Base-by-base conservation (phyloP, 2,888 invertebrate genomes). In the Sacculina carcini region DNA sequence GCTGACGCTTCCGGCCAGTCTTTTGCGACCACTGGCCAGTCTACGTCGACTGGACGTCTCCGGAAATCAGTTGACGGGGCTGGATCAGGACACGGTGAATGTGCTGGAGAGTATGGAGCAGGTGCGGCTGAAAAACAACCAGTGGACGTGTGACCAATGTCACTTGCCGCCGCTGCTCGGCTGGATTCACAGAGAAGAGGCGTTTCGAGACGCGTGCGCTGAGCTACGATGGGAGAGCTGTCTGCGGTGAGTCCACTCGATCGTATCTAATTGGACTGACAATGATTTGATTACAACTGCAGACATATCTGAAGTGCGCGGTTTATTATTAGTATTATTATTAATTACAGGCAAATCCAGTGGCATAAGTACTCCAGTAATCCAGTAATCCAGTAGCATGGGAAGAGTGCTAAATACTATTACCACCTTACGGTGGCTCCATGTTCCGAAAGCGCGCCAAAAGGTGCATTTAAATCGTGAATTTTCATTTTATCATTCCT, bases 121-220 rank as follows among this genome's bases (percentile, higher is more conserved):
- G 26, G 48, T 59, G 29, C 52, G 55, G 2, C 53, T 62, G 49
- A 56, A 62, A 46, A 58, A 57, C 19, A 61, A 61, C 55, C 60
- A 61, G 7, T 62, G 61, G 60, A 57, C 59, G 19, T 62, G 62
- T 53, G 60, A 60, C 48, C 54, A 54, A 50, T 62, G 62, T 52
- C 59, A 59, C 55, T 59, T 61, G 49, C 56, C 56, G 12, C 58
- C 59, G 5, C 52, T 61, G 40, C 48, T 60, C 12, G 53, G 53
- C 9, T 61, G 60, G 60, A 55, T 60, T 12, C 57, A 58, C 38
- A 56, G 52, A 28, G 57, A 58, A 7, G 49, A 53, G 12, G 48
- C 54, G 12, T 59, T 58, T 52, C 52, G 56, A 32, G 52, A 52
- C 34, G 58, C 59, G 2, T 59, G 59, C 51, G n/a, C 16, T 19